phyloP scores from a whole-genome alignment of 2,797 vertebrate species.

The Oreochromis grahami region DNA sequence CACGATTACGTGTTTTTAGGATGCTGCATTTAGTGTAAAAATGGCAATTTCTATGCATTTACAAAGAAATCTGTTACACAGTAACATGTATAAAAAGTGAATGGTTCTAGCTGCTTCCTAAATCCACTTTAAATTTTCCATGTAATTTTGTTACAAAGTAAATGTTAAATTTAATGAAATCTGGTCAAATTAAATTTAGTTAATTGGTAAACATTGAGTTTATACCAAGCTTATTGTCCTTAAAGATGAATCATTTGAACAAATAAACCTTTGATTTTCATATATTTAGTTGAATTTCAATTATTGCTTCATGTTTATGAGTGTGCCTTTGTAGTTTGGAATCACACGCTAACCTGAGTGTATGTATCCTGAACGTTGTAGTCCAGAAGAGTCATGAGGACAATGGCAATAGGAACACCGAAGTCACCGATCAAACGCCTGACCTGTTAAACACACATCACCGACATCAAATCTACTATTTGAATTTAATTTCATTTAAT shows the following conservation, averaged over 20 bases:
- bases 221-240: background rate
- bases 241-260: background rate
- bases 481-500: fast-evolving
- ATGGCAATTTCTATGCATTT: background rate
- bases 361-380: constrained; percentile 82
- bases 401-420: constrained; percentile 94
- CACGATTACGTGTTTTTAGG: background rate
- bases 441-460: constrained; percentile 63
- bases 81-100: background rate
- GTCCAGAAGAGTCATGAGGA: constrained; percentile 87
- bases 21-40: background rate
- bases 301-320: background rate
- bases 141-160: background rate
- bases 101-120: background rate
- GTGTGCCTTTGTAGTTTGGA: background rate
- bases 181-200: background rate
- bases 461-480: background rate
- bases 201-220: background rate
- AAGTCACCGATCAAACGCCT: constrained; percentile 97
- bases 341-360: constrained; percentile 82
- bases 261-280: background rate
- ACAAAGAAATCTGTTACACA: background rate
- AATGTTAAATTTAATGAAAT: background rate
- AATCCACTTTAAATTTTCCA: background rate
- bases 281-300: background rate